These are phyloP conservation scores for Craseonycteris thonglongyai DNA, from an alignment of 2,113 vertebrate species.

Conservation along the genomic window DNA sequence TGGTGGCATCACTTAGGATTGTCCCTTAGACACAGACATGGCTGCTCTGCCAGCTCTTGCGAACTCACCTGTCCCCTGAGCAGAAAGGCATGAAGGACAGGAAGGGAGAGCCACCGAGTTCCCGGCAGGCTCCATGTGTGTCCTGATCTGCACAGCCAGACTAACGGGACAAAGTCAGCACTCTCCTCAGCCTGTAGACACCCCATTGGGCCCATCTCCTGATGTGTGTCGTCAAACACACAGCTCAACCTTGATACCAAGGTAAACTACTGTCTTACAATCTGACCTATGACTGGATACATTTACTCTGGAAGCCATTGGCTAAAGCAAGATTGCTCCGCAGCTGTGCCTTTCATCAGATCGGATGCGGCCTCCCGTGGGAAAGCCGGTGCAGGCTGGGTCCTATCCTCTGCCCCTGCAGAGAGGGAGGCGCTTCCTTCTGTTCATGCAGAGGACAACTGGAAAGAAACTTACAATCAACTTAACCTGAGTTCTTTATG, in stretches of 20 bases:
- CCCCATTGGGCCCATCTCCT: too few species aligned
- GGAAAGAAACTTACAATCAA: neutral
- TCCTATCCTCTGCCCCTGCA: neutral
- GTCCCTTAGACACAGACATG: neutral
- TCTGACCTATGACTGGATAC: neutral
- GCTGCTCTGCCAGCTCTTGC: neutral
- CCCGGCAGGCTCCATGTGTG: too few species aligned
- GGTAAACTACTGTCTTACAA: neutral
- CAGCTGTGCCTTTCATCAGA: neutral
- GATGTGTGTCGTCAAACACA: too few species aligned
- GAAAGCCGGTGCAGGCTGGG: neutral
- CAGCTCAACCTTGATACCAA: too few species aligned
- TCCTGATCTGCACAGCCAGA: too few species aligned
- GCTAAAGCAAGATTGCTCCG: neutral
- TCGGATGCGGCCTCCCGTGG: accelerated
- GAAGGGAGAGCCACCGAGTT: too few species aligned
- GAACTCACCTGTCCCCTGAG: too few species aligned
- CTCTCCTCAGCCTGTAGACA: too few species aligned
- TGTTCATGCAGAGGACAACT: too few species aligned
- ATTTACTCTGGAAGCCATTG: neutral
- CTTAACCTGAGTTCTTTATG: neutral
- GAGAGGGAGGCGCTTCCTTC: accelerated
- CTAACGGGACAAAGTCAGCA: too few species aligned
- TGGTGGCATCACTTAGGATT: too few species aligned
- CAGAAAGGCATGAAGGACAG: neutral